Conservation (phyloP, 2,797 vertebrate species). For the Phalanger gymnotis region DNA sequence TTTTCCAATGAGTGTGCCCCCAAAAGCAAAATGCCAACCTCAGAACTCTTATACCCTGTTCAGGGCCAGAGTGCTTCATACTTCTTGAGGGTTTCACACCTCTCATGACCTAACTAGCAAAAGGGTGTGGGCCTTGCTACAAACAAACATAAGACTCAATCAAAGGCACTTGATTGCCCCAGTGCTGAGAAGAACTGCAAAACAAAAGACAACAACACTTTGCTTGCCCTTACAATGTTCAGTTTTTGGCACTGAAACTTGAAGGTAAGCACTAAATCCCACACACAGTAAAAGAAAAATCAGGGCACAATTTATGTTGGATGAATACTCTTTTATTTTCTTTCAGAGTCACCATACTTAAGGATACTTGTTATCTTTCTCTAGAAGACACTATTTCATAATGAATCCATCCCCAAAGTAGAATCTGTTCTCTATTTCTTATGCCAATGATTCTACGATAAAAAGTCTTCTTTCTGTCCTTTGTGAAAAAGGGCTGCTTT, state of each 20-base stretch:
- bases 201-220: no score
- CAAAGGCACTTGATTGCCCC: no score
- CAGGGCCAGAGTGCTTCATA: no score
- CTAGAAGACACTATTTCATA: constrained; percentile 51
- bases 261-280: constrained; percentile 85
- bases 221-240: no score
- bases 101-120: no score
- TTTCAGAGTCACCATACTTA: constrained; percentile 71
- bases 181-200: no score
- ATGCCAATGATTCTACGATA: constrained; percentile 23
- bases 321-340: constrained; percentile 59
- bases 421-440: constrained; percentile 6
- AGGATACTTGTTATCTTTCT: constrained; percentile 64
- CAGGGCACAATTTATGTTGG: constrained; percentile 79
- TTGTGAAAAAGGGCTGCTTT: neutral
- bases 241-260: constrained; percentile 85
- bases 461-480: constrained; percentile 10
- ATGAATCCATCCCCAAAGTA: constrained; percentile 63
- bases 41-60: no score
- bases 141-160: no score
- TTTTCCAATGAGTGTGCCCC: no score
- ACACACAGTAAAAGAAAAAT: constrained; percentile 83
- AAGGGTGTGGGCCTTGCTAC: no score
- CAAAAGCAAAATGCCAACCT: no score
- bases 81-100: no score